phyloP scores from a whole-genome alignment of 2,113 vertebrate genomes.

The Sitta europaea region DNA sequence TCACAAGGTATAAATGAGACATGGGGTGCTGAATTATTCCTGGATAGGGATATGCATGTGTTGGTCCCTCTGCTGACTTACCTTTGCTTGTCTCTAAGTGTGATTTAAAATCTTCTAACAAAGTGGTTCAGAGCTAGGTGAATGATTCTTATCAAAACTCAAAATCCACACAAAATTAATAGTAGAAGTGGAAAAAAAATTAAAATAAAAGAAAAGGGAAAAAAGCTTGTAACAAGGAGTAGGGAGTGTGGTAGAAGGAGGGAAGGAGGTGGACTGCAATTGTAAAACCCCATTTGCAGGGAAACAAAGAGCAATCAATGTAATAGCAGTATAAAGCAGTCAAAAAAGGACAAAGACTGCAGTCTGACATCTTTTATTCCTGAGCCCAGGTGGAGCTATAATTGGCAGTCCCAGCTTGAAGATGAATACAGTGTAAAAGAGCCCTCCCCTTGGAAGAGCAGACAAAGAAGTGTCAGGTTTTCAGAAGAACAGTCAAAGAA shows the following conservation, averaged over 20 bases:
- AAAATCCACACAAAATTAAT: neutral
- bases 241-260: neutral
- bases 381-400: neutral
- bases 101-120: slow-evolving; percentile 28
- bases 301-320: slow-evolving; percentile 46
- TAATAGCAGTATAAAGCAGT: slow-evolving; percentile 31
- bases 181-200: neutral
- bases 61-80: neutral
- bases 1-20: slow-evolving; percentile 28
- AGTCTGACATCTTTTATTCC: slow-evolving; percentile 26
- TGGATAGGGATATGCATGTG: neutral
- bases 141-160: neutral
- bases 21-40: neutral
- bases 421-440: slow-evolving; percentile 5
- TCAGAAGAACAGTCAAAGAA: neutral
- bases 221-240: neutral
- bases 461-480: slow-evolving; percentile 26
- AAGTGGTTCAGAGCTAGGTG: neutral
- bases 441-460: neutral
- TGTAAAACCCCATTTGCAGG: neutral
- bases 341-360: slow-evolving; percentile 32
- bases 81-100: neutral
- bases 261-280: slow-evolving; percentile 30
- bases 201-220: neutral
- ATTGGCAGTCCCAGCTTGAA: neutral